These are phyloP conservation scores for Loxodonta africana DNA, from an alignment of 2,113 vertebrate genomes.

Conservation along the genomic window DNA sequence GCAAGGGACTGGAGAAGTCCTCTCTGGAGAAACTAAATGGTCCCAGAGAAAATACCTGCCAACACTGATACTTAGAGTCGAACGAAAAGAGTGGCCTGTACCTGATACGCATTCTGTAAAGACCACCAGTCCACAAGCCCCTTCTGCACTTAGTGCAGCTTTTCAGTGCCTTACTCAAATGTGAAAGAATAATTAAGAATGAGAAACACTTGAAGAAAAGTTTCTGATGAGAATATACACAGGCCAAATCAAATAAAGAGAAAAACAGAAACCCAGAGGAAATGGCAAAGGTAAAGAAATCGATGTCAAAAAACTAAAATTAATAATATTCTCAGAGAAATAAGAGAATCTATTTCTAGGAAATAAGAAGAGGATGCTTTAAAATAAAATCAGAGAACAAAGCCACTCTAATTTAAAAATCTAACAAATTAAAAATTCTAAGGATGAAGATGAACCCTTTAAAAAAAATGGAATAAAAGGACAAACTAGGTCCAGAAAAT, in stretches of 20 bases:
- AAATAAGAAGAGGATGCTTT: conserved; percentile 26
- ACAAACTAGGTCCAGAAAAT: conserved; percentile 27
- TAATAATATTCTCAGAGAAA: conserved; percentile 16
- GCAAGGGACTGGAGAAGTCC: background rate
- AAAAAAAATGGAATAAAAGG: conserved; percentile 59
- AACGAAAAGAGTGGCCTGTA: background rate
- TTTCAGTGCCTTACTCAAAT: background rate
- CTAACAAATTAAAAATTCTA: conserved; percentile 43
- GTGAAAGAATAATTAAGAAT: background rate
- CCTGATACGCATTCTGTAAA: background rate
- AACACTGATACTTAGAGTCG: background rate
- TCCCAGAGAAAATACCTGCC: background rate
- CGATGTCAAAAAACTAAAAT: background rate
- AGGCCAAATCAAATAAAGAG: background rate
- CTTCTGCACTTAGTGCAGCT: background rate
- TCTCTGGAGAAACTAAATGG: background rate
- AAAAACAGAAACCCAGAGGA: background rate
- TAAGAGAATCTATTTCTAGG: background rate
- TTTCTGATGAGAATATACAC: background rate
- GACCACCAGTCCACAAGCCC: background rate
- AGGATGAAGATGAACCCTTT: background rate
- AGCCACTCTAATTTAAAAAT: conserved; percentile 35
- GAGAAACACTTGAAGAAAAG: background rate
- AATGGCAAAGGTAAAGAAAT: background rate
- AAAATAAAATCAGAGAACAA: conserved; percentile 35